Base-by-base conservation (phyloP, 1,140 invertebrate species). In the Euura saliciscinereae region DNA sequence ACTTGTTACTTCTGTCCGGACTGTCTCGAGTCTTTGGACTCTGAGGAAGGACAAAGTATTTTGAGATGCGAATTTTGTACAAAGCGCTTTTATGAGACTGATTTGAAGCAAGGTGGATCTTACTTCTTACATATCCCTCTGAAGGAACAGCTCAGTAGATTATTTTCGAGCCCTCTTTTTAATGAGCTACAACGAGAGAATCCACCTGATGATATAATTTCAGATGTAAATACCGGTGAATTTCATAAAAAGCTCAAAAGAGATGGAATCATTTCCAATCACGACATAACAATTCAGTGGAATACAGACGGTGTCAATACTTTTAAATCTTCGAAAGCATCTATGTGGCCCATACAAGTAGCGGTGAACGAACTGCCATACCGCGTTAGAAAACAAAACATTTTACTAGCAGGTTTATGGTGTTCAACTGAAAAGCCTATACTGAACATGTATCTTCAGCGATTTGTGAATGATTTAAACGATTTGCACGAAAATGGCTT, bases 241-340 rank as follows among this genome's bases (percentile, higher is more conserved):
- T 43, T 13, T 59, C 59, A 71, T 65, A 6, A 28, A 51, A 65
- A 2, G 44, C 44, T 71, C 6, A 43, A 42, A 42, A 5, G 43
- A 65, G 8, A 71, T 65, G 43, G 51, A 43, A 11, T 65, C 6
- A 71, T 71, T 13, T n/a, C 5, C 45, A 66, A 66, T 6, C 42
- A 65, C 44, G 71, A 71, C 46, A 75, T 78, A 45, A 75, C 73
- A 7, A 68, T 78, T n/a, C 77, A 78, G 44, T 78, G 73, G 71
- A 76, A 75, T 42, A 71, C 75, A 5, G 75, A 78, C 68, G 75
- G 77, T 11, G 73, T 78, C 2, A 72, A 75, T 44, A 68, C 73
- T 43, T 77, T 76, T 13, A 76, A 75, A 65, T 74, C 74, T 42
- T 75, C 78, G 8, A 76, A 75, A 65, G 43, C 68, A 28, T 65